Evolutionary conservation across 2,888 invertebrate species (phyloP).

Genomic region (Epistrophe eligans): DNA sequence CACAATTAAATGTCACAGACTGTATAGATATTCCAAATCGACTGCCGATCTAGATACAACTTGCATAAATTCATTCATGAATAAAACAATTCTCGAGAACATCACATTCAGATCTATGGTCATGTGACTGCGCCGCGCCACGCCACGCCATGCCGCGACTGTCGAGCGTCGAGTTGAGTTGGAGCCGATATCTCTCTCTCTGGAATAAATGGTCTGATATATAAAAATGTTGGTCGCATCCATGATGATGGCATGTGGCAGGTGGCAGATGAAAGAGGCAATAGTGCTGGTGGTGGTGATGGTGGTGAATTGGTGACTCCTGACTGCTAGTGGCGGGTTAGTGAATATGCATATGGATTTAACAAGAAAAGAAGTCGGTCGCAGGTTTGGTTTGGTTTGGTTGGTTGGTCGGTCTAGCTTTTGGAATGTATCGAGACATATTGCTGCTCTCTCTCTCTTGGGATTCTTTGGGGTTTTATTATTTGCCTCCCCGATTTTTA

Average conservation of each 20-base stretch:
- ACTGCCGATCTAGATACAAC: conserved; percentile 69
- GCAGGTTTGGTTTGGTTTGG: too few species aligned
- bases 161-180: conserved; percentile 16
- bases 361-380: conserved; percentile 63
- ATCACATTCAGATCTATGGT: conserved; percentile 74
- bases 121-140: conserved; percentile 58
- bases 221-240: conserved; percentile 69
- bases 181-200: conserved; percentile 40
- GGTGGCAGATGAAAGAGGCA: conserved; percentile 43
- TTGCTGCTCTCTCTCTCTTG: conserved; percentile 35
- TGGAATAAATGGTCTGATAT: conserved; percentile 57
- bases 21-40: conserved; percentile 28
- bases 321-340: conserved; percentile 18
- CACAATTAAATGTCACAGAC: conserved; percentile 21
- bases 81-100: conserved; percentile 73
- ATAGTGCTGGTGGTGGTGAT: neutral
- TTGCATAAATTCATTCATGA: conserved; percentile 75
- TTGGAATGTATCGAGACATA: conserved; percentile 61
- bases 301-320: neutral
- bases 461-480: neutral
- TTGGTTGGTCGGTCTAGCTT: conserved; percentile 17
- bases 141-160: conserved; percentile 33
- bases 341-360: conserved; percentile 70
- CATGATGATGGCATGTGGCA: conserved; percentile 62
- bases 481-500: conserved; percentile 11